Conservation (phyloP, 92 coral and sea anemone species). For the Parazoanthus swiftii region DNA sequence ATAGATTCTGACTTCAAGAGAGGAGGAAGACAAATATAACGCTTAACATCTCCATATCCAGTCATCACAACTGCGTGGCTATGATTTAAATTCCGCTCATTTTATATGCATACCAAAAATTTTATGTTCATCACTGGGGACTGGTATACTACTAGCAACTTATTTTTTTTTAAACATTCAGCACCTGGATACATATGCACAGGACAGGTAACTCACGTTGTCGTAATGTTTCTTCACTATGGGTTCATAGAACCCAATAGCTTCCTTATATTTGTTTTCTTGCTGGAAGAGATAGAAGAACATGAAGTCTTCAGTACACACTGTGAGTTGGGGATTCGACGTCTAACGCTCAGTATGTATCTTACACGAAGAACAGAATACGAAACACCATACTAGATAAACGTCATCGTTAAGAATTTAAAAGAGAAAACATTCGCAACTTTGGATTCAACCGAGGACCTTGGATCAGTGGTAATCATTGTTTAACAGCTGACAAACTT, state of each 20-base stretch:
- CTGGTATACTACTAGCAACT: background rate
- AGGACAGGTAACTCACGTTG: slow-evolving; percentile 67
- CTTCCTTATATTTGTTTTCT: slow-evolving; percentile 99
- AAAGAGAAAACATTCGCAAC: too few relatives aligned
- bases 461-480: background rate
- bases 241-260: slow-evolving; percentile 98
- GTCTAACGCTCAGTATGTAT: background rate
- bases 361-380: background rate
- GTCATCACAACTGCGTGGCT: background rate
- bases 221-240: slow-evolving; percentile 98
- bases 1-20: background rate
- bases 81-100: background rate
- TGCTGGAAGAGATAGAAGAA: slow-evolving; percentile 29
- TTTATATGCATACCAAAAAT: background rate
- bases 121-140: background rate
- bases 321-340: background rate
- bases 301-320: background rate
- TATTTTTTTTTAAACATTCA: too few relatives aligned
- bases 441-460: background rate
- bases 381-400: background rate
- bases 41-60: background rate
- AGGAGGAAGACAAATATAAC: background rate
- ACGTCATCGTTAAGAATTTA: background rate
- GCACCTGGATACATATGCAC: background rate
- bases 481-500: too few relatives aligned